Evolutionary conservation across 2,113 vertebrate genomes (phyloP).

Genomic region (Atherinomorus stipes): DNA sequence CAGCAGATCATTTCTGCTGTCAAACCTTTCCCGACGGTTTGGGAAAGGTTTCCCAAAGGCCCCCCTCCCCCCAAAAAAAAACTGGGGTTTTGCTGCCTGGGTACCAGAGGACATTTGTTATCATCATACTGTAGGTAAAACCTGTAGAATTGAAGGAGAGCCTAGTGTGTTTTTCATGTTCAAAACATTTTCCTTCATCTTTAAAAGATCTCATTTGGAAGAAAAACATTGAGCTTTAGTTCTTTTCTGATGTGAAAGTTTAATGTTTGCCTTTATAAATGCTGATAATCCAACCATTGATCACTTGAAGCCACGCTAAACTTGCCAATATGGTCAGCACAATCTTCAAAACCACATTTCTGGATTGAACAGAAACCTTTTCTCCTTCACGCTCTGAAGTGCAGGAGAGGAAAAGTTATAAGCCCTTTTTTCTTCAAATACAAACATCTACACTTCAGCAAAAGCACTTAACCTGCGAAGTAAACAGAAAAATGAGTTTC

Average conservation of each 20-base stretch:
- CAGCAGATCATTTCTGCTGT: too few species aligned
- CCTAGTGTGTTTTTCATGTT: too few species aligned
- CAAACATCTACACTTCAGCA: slow-evolving; percentile 14
- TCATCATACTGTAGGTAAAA: too few species aligned
- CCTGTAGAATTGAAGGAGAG: too few species aligned
- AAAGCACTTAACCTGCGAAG: slow-evolving; percentile 41
- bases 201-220: not conserved
- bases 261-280: slow-evolving; percentile 2
- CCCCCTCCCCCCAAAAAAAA: too few species aligned
- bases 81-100: too few species aligned
- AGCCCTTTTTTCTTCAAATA: slow-evolving; percentile 6
- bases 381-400: not conserved
- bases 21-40: too few species aligned
- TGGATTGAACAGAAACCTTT: not conserved
- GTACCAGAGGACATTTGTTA: too few species aligned
- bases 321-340: not conserved
- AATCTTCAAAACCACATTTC: not conserved
- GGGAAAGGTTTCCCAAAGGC: too few species aligned
- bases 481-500: slow-evolving; percentile 30
- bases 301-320: not conserved
- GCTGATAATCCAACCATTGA: not conserved
- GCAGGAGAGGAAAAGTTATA: not conserved
- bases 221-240: not conserved
- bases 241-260: slow-evolving; percentile 1
- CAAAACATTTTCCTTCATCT: not conserved